Base-by-base conservation (phyloP, 2,888 invertebrate genomes). In the Tineola bisselliella region DNA sequence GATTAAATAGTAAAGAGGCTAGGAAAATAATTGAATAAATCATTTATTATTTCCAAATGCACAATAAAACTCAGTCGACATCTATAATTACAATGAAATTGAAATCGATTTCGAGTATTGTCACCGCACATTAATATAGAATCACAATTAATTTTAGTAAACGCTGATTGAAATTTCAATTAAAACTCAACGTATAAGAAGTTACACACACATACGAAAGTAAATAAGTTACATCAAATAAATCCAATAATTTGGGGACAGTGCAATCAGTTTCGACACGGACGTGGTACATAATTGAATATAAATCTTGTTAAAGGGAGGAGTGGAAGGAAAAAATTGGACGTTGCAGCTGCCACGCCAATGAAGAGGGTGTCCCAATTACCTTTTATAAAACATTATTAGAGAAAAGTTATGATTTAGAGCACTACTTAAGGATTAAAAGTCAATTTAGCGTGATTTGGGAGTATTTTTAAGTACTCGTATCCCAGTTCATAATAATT, bases 301-400 rank as follows among this genome's bases (percentile, higher is more conserved):
- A 54, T 54, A 54, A 54, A 54, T 54, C 54, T 54, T 54, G 54
- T 54, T 18, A 54, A 15, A 18, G 48, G 48, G 54, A 15, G 48
- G 25, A 48, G 18, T 54, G 54, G 25, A 8, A 54, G 10, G 18
- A 54, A 54, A 8, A 54, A 48, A 10, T 5, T 15, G 10, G n/a
- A 48, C 25, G 25, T 19, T 54, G 54, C 54, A 54, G 54, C 54
- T 54, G 54, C 54, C 25, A 54, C 54, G 19, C n/a, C 54, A 48
- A 48, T 13, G 10, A 17, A 48, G 15, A 17, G 48, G 38, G 38
- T 38, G 38, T 38, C 38, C 10, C 38, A 38, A 38, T 38, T 38
- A 38, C 38, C 38, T 38, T 38, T 38, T 38, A 38, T 10, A n/a
- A 38, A 38, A 38, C 10, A 38, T 38, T 38, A 38, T 38, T 38